These are phyloP conservation scores for Cyclopterus lumpus DNA, from an alignment of 2,797 vertebrate species.

Conservation along the genomic window DNA sequence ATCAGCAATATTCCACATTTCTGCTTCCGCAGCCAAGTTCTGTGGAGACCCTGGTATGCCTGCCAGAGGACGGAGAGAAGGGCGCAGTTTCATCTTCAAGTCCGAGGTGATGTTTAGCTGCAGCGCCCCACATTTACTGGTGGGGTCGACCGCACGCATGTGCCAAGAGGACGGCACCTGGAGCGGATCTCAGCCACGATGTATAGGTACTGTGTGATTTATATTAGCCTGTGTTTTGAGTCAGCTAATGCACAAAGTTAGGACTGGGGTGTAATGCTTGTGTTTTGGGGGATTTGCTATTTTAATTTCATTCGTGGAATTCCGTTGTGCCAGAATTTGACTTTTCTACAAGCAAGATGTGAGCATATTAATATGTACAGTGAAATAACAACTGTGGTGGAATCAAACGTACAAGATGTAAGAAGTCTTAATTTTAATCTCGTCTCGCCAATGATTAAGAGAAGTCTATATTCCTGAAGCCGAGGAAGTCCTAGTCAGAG, in stretches of 20 bases:
- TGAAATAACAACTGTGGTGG: not conserved
- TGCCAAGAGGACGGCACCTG: constrained; percentile 93
- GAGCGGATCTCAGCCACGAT: constrained; percentile 93
- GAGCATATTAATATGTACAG: not conserved
- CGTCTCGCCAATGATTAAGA: not conserved
- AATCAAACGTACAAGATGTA: not conserved
- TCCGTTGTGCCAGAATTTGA: not conserved
- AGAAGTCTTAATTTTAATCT: not conserved
- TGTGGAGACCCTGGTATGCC: constrained; percentile 94
- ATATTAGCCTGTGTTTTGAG: not conserved
- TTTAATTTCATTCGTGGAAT: not conserved
- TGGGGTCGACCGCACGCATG: constrained; percentile 90
- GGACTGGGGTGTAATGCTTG: not conserved
- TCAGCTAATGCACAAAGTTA: not conserved
- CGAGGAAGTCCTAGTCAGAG: constrained; percentile 16
- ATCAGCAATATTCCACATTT: constrained; percentile 27
- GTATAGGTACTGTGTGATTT: constrained; percentile 91
- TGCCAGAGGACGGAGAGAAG: constrained; percentile 89
- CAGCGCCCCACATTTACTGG: constrained; percentile 87
- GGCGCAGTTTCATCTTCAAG: constrained; percentile 96
- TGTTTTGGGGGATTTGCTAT: not conserved
- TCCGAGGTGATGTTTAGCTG: constrained; percentile 94
- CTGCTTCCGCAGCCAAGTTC: constrained; percentile 88
- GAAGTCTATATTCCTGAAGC: not conserved
- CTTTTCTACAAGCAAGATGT: not conserved